Percentiles rank a stretch among this genome's conserved stretches.
phyloP scores from a whole-genome alignment of 1,140 invertebrate species.

The Hermetia illucens region DNA sequence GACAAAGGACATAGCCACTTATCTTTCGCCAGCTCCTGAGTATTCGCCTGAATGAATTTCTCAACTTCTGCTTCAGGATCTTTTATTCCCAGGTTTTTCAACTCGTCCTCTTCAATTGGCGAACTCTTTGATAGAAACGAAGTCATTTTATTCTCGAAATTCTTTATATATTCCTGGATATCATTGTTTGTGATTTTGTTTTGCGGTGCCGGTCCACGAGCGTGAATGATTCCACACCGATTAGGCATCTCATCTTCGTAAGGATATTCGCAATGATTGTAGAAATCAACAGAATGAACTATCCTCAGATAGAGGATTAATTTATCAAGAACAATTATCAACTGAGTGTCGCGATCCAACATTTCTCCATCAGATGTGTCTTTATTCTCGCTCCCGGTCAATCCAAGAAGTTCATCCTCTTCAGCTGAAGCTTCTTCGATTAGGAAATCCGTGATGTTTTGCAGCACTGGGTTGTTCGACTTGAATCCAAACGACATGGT shows the following conservation, averaged over 20 bases:
- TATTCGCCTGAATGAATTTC: constrained; percentile 87
- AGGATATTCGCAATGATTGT: constrained; percentile 97
- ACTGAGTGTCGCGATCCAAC: constrained; percentile 64
- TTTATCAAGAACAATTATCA: constrained; percentile 56
- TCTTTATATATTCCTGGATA: constrained; percentile 60
- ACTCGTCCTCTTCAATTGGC: constrained; percentile 63
- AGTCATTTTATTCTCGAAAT: constrained; percentile 76
- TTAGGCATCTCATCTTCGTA: constrained; percentile 99
- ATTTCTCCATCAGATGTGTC: constrained; percentile 34
- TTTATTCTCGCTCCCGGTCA: constrained; percentile 39
- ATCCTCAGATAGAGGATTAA: constrained; percentile 88
- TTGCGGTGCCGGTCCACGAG: constrained; percentile 69
- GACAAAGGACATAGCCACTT: constrained; percentile 98
- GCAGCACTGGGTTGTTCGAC: constrained; percentile 88
- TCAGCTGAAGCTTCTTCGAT: constrained; percentile 98
- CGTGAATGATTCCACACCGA: constrained; percentile 95
- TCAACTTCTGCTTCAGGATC: constrained; percentile 81
- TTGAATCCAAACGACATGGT: constrained; percentile 68
- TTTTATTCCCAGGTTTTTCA: constrained; percentile 75
- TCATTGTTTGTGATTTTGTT: constrained; percentile 56
- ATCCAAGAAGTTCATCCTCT: constrained; percentile 88
- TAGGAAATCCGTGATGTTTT: constrained; percentile 95
- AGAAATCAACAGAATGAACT: constrained; percentile 98
- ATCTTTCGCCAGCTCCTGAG: constrained; percentile 89
- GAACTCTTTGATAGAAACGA: constrained; percentile 64